Percentiles rank a stretch among this genome's conserved stretches.
phyloP scores from a whole-genome alignment of 2,797 vertebrate species.

The Tolypeutes matacus region DNA sequence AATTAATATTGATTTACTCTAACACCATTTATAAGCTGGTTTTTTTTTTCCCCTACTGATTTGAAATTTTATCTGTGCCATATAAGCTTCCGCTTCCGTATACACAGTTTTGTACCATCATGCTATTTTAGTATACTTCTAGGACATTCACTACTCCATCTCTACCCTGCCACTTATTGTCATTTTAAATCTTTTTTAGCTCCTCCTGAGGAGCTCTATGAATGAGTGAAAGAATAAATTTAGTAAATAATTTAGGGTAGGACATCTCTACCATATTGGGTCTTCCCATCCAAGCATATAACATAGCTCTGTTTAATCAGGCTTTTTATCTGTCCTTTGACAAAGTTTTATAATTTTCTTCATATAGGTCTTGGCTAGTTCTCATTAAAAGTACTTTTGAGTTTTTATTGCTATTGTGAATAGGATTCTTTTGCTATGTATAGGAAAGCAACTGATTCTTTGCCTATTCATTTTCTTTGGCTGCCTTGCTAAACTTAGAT shows the following conservation, averaged over 20 bases:
- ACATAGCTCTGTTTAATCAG: background rate
- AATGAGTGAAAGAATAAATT: background rate
- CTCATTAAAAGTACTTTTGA: background rate
- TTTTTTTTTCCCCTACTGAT: background rate
- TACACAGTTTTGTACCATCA: background rate
- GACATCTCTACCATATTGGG: background rate
- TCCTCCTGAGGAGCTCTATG: background rate
- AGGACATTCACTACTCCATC: background rate
- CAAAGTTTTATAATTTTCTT: background rate
- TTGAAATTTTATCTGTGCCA: background rate
- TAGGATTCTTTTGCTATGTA: background rate
- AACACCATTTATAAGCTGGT: background rate
- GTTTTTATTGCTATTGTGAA: background rate
- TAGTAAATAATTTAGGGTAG: background rate
- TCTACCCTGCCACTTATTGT: background rate
- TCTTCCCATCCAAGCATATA: background rate
- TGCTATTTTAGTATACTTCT: background rate
- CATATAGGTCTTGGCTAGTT: background rate
- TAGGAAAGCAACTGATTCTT: background rate
- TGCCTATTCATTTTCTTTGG: background rate
- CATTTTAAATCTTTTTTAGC: background rate
- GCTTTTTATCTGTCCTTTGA: background rate
- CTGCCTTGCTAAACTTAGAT: slow-evolving; percentile 13
- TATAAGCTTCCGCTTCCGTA: background rate
- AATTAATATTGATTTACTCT: background rate